phyloP scores from a whole-genome alignment of 37 sponge, comb jelly and placozoan species.

The Bolinopsis microptera region DNA sequence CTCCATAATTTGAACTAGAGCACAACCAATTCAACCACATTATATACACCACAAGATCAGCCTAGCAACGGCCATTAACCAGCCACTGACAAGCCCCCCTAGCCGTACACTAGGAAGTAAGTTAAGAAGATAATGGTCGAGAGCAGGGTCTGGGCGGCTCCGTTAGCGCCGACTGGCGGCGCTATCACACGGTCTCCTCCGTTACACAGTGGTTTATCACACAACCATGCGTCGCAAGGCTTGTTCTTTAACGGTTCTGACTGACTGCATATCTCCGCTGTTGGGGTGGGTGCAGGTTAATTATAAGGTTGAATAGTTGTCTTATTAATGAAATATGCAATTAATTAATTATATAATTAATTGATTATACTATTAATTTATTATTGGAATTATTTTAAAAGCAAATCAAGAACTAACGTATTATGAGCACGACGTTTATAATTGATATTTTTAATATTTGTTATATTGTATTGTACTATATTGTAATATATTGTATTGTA shows the following conservation, averaged over 20 bases:
- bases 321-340: not conserved
- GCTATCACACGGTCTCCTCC: not conserved
- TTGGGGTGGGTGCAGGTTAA: not conserved
- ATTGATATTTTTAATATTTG: too few species aligned
- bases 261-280: constrained; percentile 50
- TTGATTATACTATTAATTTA: too few species aligned
- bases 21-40: too few species aligned
- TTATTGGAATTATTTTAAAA: too few species aligned
- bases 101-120: not conserved
- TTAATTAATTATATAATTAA: too few species aligned
- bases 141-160: not conserved
- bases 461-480: too few species aligned
- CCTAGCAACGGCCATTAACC: not conserved
- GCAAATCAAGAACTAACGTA: too few species aligned
- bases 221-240: constrained; percentile 62
- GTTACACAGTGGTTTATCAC: constrained; percentile 56
- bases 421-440: too few species aligned
- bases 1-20: too few species aligned
- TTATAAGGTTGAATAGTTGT: not conserved
- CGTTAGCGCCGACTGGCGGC: not conserved
- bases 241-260: not conserved
- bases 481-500: too few species aligned
- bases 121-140: not conserved
- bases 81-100: not conserved
- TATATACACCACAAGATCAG: not conserved